Evolutionary conservation across 2,113 vertebrate species (phyloP).

Genomic region (Vireo altiloquus): DNA sequence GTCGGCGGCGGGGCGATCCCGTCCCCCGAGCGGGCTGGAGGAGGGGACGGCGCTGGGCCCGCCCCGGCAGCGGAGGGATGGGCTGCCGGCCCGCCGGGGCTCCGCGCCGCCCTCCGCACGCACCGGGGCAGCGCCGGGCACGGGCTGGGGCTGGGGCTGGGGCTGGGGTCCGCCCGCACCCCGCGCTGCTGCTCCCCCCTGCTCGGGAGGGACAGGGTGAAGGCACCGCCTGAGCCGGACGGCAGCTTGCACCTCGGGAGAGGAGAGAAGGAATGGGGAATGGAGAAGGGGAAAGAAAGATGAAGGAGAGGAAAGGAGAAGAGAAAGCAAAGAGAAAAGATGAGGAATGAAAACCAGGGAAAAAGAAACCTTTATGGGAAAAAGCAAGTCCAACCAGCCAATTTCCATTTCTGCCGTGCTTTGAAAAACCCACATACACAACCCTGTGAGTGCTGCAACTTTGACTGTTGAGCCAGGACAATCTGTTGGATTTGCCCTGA

Average conservation of each 20-base stretch:
- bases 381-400: background rate
- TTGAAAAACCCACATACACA: background rate
- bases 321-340: background rate
- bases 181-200: background rate
- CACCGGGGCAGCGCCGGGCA: background rate
- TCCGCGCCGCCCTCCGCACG: background rate
- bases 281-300: background rate
- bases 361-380: background rate
- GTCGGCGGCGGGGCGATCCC: background rate
- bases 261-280: background rate
- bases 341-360: background rate
- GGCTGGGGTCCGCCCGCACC: fast-evolving
- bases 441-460: background rate
- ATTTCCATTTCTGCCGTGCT: background rate
- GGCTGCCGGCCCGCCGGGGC: background rate
- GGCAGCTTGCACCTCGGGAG: background rate
- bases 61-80: conserved; percentile 12
- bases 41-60: conserved; percentile 26
- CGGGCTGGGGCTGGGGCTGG: background rate
- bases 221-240: background rate
- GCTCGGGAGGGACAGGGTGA: no score
- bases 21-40: background rate
- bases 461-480: background rate
- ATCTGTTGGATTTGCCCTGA: background rate
- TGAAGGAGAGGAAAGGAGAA: no score